Conservation (phyloP, 2,888 invertebrate species). For the Euplagia quadripunctaria region DNA sequence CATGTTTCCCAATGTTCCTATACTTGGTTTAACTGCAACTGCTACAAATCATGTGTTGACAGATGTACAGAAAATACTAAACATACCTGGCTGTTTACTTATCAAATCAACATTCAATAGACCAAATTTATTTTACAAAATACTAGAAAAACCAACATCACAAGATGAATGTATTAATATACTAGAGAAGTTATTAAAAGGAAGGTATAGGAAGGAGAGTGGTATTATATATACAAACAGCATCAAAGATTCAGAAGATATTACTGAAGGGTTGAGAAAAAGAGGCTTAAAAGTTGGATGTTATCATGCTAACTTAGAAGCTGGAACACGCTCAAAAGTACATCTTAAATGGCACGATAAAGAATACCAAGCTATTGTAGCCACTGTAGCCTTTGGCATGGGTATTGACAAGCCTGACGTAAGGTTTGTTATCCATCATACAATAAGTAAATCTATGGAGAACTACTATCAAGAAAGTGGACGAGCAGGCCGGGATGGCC, state of each 20-base stretch:
- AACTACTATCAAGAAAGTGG: slow-evolving; percentile 98
- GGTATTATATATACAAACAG: slow-evolving; percentile 97
- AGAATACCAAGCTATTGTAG: slow-evolving; percentile 93
- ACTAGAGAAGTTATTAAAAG: slow-evolving; percentile 89
- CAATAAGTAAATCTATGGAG: slow-evolving; percentile 94
- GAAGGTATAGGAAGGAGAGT: slow-evolving; percentile 90
- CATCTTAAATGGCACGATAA: slow-evolving; percentile 90
- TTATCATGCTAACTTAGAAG: slow-evolving; percentile 94
- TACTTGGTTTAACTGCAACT: slow-evolving; percentile 96
- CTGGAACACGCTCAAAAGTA: slow-evolving; percentile 89
- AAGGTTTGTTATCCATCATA: slow-evolving; percentile 96
- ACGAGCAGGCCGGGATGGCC: slow-evolving; percentile 94
- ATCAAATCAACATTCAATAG: slow-evolving; percentile 96
- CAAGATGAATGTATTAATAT: slow-evolving; percentile 89
- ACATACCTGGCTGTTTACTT: slow-evolving; percentile 92
- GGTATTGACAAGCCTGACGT: slow-evolving; percentile 96
- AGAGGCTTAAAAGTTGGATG: slow-evolving; percentile 90
- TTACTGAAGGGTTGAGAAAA: slow-evolving; percentile 89
- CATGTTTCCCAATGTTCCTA: slow-evolving; percentile 93
- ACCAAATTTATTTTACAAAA: slow-evolving; percentile 95
- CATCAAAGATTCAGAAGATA: slow-evolving; percentile 94
- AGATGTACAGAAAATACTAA: slow-evolving; percentile 96
- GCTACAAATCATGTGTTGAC: slow-evolving; percentile 94
- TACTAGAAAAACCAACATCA: slow-evolving; percentile 89
- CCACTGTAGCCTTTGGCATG: slow-evolving; percentile 98